A percentile compares a stretch with the other conserved stretches of the same genome.
phyloP scores from a whole-genome alignment of 2,888 invertebrate genomes.

The Hydroisotoma schaefferi region DNA sequence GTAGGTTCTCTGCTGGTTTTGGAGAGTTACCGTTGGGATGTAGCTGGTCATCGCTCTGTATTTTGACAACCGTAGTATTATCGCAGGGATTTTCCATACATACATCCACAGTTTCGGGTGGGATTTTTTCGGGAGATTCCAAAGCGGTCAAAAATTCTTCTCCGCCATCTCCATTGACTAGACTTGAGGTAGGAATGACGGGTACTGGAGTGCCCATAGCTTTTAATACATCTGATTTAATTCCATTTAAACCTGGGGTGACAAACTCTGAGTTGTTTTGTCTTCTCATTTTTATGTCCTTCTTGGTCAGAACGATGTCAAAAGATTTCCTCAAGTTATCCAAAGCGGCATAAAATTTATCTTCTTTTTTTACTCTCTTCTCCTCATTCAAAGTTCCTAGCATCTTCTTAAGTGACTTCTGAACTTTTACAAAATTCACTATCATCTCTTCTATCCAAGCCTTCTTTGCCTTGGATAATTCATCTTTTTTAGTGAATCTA shows the following conservation, averaged over 20 bases:
- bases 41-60: too few species aligned
- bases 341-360: constrained; percentile 12
- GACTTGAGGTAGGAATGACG: background rate
- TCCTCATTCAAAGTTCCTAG: background rate
- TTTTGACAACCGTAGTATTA: too few species aligned
- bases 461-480: constrained; percentile 5
- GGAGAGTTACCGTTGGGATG: too few species aligned
- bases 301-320: constrained; percentile 13
- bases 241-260: background rate
- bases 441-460: constrained; percentile 6
- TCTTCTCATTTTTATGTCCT: constrained; percentile 12
- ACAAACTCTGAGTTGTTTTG: background rate
- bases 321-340: constrained; percentile 12
- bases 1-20: too few species aligned
- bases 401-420: constrained; percentile 6
- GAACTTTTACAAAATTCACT: background rate
- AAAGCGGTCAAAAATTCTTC: background rate
- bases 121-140: too few species aligned
- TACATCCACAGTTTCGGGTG: too few species aligned
- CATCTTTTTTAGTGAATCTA: constrained; percentile 7
- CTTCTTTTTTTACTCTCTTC: background rate
- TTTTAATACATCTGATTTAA: background rate
- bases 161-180: constrained; percentile 1
- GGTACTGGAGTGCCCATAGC: background rate
- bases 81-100: too few species aligned